Conservation (phyloP, 2,113 vertebrate genomes). For the Oncorhynchus nerka region DNA sequence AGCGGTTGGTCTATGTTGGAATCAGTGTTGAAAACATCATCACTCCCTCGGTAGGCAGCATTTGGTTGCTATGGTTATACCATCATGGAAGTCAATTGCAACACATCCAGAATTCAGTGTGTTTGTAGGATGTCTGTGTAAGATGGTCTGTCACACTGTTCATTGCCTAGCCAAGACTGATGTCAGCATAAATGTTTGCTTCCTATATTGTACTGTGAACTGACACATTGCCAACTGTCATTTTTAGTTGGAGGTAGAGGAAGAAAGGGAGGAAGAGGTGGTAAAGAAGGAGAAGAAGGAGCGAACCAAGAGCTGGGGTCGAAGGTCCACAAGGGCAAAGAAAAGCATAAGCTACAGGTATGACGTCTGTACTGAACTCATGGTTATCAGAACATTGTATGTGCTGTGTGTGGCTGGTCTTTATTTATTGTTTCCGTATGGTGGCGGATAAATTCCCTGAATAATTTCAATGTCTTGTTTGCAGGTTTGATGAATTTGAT, state of each 20-base stretch:
- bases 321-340: constrained; percentile 88
- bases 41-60: constrained; percentile 82
- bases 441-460: background rate
- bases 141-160: background rate
- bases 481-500: constrained; percentile 97
- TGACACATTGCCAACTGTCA: constrained; percentile 14
- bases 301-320: constrained; percentile 85
- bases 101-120: background rate
- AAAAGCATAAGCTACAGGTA: constrained; percentile 98
- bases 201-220: background rate
- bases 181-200: background rate
- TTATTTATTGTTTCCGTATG: background rate
- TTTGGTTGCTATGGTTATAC: background rate
- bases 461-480: background rate
- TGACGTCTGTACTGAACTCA: background rate
- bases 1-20: constrained; percentile 93
- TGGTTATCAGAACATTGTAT: background rate
- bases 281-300: constrained; percentile 82
- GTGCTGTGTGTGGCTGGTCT: background rate
- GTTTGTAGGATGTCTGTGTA: background rate
- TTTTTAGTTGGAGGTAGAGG: constrained; percentile 54
- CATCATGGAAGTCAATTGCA: background rate
- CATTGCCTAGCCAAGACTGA: too few relatives aligned
- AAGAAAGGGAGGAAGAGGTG: constrained; percentile 72
- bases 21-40: constrained; percentile 99